phyloP scores from a whole-genome alignment of 1,140 invertebrate genomes.

The Teleopsis dalmanni region DNA sequence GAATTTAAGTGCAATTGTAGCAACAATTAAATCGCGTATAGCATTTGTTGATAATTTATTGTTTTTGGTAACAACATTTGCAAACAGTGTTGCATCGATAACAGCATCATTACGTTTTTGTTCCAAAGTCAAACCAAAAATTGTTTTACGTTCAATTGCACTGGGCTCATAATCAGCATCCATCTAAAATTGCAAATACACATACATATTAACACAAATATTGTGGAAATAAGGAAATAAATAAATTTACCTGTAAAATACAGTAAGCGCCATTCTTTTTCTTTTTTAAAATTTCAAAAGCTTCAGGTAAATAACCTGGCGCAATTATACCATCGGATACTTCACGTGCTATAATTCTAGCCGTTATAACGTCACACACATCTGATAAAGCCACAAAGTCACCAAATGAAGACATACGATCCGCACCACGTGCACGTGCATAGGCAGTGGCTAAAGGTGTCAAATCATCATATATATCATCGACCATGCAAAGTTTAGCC shows the following conservation, averaged over 20 bases:
- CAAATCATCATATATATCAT: conserved; percentile 67
- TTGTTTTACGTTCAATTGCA: conserved; percentile 71
- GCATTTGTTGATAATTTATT: conserved; percentile 65
- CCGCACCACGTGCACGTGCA: conserved; percentile 90
- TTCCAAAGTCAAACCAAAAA: conserved; percentile 88
- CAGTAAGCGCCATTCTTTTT: conserved; percentile 95
- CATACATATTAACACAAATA: not conserved
- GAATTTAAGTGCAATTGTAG: conserved; percentile 94
- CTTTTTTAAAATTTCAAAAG: conserved; percentile 82
- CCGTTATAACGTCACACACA: conserved; percentile 80
- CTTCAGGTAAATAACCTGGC: conserved; percentile 77
- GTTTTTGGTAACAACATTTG: conserved; percentile 74
- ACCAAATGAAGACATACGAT: conserved; percentile 98
- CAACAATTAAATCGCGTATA: conserved; percentile 86
- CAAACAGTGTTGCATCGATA: conserved; percentile 72
- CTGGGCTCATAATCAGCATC: conserved; percentile 79
- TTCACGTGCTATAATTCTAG: conserved; percentile 63
- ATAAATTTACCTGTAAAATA: conserved; percentile 60
- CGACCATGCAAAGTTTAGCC: conserved; percentile 88
- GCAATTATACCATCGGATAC: conserved; percentile 97
- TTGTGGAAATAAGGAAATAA: not conserved
- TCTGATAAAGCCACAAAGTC: conserved; percentile 96
- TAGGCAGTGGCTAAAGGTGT: conserved; percentile 90
- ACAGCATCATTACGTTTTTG: conserved; percentile 86
- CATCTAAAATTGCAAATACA: conserved; percentile 56